Evolutionary conservation across 2,113 vertebrate genomes (phyloP), one percentile per base, ranked within the genome.

Genomic region (Phaetusa simplex): DNA sequence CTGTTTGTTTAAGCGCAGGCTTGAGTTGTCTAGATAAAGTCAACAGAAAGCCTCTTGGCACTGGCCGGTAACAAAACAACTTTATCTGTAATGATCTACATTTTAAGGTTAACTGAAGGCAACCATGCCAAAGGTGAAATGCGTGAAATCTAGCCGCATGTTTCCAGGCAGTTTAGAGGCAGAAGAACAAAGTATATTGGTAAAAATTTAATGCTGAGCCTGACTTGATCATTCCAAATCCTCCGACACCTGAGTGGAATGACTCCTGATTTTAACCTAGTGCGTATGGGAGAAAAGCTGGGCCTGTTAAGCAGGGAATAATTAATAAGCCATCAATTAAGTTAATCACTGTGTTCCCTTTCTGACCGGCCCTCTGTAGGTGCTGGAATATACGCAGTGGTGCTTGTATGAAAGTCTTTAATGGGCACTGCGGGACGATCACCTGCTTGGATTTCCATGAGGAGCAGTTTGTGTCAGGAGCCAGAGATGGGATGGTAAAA

Each of bases 401-500:
- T 12, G 52, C 12, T 36, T 99, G 99, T 49, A 36, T 95, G 61
- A 98, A 97, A 95, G 89, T 91, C 72, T 98, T 99, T 65, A 92
- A 79, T 0, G 99, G 99, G 34, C 99, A 99, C 96, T 94, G 88
- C 3, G 97, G 97, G 20, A 97, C 98, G 2, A 74, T 99, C 88
- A 99, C 95, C 90, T 99, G 99, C 95, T 96, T 99, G 94, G 98
- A 99, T 50, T 81, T 98, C 26, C 96, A 98, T 3, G 97, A 88
- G 14, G 94, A 98, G 30, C 97, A 13, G 69, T 90, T 99, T 1
- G 98, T 98, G n/a, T 99, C 99, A 3, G 99, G 99, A 94, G 97
- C 98, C 65, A 99, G 92, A 93, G 99, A 99, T 45, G 97, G 98
- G 90, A 96, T 94, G 47, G 98, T 99, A 11, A 99, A 99, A 99